Conservation (phyloP, 2,113 vertebrate species). For the Probosciger aterrimus region DNA sequence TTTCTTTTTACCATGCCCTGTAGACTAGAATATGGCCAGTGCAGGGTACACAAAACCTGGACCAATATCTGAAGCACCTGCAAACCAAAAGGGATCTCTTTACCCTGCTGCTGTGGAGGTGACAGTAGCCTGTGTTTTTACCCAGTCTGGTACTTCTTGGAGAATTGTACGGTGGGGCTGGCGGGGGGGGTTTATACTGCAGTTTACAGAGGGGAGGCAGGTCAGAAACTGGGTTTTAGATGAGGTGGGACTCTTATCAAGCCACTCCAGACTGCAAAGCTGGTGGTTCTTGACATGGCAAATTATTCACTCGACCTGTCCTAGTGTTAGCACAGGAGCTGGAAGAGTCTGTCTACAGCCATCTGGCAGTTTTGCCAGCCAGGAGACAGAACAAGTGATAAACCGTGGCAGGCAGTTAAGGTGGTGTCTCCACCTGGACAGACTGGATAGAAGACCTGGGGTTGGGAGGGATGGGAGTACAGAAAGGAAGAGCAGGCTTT, state of each 20-base stretch:
- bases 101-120: not conserved
- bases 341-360: not conserved
- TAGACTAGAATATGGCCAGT: not conserved
- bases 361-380: not conserved
- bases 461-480: not conserved
- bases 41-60: not conserved
- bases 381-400: not conserved
- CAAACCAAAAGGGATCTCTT: constrained; percentile 3
- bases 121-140: not conserved
- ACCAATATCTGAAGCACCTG: constrained; percentile 17
- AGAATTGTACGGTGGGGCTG: not conserved
- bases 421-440: not conserved
- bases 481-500: not conserved
- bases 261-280: not conserved
- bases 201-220: not conserved
- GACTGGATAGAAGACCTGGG: not conserved
- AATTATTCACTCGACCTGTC: not conserved
- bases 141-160: not conserved
- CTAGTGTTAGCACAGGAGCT: not conserved
- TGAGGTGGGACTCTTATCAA: not conserved
- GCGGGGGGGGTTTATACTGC: not conserved
- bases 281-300: not conserved
- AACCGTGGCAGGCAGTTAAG: not conserved
- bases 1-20: constrained; percentile 15
- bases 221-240: not conserved